Conservation (phyloP, 1,140 invertebrate species). For the Drosophila cardini region DNA sequence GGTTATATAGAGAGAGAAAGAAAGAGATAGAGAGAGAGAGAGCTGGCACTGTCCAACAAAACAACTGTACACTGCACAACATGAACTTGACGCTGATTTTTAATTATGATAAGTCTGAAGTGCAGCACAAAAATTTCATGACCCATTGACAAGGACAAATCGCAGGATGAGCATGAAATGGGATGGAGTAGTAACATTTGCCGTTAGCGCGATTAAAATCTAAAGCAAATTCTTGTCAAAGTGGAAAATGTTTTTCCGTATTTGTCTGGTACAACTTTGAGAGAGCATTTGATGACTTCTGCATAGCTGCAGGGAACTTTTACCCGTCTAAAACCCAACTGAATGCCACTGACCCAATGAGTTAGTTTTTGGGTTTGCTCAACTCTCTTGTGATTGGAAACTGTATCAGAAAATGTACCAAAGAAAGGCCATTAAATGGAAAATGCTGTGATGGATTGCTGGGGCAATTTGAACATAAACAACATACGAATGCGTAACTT, state of each 20-base stretch:
- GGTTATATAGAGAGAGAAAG: slow-evolving; percentile 41
- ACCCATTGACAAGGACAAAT: slow-evolving; percentile 34
- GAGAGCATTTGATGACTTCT: slow-evolving; percentile 43
- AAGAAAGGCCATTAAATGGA: background rate
- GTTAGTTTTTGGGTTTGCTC: slow-evolving; percentile 67
- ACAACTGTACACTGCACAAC: slow-evolving; percentile 35
- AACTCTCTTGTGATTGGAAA: slow-evolving; percentile 24
- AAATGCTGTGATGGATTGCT: slow-evolving; percentile 1
- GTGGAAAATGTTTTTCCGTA: slow-evolving; percentile 65
- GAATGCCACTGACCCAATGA: slow-evolving; percentile 79
- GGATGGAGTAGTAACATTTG: slow-evolving; percentile 43
- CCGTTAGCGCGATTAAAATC: slow-evolving; percentile 68
- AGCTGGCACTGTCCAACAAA: slow-evolving; percentile 57
- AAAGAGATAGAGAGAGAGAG: too few relatives aligned
- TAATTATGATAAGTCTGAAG: slow-evolving; percentile 76
- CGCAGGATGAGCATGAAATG: background rate
- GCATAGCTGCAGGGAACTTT: background rate
- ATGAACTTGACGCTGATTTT: slow-evolving; percentile 75
- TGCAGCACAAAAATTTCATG: slow-evolving; percentile 42
- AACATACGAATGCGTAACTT: too few relatives aligned
- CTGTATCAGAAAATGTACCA: background rate
- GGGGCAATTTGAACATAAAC: background rate
- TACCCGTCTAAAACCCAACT: background rate
- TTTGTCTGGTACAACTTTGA: slow-evolving; percentile 61
- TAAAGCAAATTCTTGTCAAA: slow-evolving; percentile 69